Conservation (phyloP, 2,113 vertebrate genomes). For the Pelodiscus sinensis region DNA sequence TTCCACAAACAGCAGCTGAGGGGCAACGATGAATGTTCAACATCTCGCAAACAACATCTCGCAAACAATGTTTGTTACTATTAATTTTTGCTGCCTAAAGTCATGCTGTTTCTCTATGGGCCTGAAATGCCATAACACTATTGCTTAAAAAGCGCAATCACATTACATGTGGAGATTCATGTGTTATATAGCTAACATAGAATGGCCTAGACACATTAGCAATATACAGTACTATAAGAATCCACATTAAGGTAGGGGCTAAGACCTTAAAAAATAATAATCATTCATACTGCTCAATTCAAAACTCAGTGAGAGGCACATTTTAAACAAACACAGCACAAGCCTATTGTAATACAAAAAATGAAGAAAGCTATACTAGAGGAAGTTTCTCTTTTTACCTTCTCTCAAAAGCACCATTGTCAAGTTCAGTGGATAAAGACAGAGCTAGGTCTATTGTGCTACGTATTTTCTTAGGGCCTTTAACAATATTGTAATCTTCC, state of each 20-base stretch:
- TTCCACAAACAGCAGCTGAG: conserved; percentile 52
- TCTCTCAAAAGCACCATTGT: conserved; percentile 6
- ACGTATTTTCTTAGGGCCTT: conserved; percentile 12
- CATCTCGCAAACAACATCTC: conserved; percentile 70
- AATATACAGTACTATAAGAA: neutral
- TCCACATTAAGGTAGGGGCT: neutral
- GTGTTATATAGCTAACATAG: conserved; percentile 35
- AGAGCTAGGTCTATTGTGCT: conserved; percentile 11
- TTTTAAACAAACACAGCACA: conserved; percentile 25
- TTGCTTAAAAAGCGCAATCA: conserved; percentile 28
- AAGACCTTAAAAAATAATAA: neutral
- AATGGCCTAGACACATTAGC: neutral
- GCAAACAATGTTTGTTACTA: conserved; percentile 69
- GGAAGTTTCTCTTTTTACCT: neutral
- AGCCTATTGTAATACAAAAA: neutral
- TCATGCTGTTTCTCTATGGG: conserved; percentile 58
- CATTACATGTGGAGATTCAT: conserved; percentile 31
- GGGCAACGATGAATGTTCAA: conserved; percentile 70
- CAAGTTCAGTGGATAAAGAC: conserved; percentile 35
- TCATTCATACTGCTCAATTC: neutral
- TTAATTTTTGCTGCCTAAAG: conserved; percentile 72
- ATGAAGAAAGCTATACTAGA: neutral
- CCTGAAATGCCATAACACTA: conserved; percentile 48
- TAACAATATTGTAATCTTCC: conserved; percentile 4
- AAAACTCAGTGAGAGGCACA: neutral